These are phyloP conservation scores for Acrocephalus scirpaceus DNA, from an alignment of 2,797 vertebrate genomes.

Conservation along the genomic window DNA sequence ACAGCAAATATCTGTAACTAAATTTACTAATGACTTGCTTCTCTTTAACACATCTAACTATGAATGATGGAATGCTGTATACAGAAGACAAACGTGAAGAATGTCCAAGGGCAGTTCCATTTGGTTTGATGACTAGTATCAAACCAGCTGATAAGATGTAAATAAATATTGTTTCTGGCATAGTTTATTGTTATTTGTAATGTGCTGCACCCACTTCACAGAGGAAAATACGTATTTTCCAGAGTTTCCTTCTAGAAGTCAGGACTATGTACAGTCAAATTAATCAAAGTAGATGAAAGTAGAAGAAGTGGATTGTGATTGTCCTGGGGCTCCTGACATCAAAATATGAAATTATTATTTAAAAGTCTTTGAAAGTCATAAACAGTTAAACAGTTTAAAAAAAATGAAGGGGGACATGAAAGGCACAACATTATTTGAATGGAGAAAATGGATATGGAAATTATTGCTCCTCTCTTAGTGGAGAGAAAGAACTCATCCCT, in stretches of 20 bases:
- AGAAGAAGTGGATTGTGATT: conserved; percentile 14
- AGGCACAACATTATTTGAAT: conserved; percentile 45
- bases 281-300: conserved; percentile 23
- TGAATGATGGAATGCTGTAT: neutral
- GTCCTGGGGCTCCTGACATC: neutral
- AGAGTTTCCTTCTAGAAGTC: neutral
- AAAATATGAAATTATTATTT: conserved; percentile 55
- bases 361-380: conserved; percentile 42
- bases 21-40: neutral
- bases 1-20: neutral
- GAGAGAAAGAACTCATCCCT: conserved; percentile 52
- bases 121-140: neutral
- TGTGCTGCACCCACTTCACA: neutral
- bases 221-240: neutral
- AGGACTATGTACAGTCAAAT: neutral
- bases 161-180: neutral
- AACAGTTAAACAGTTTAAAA: conserved; percentile 18
- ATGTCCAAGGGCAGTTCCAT: neutral
- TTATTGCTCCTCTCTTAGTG: conserved; percentile 60
- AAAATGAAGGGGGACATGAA: conserved; percentile 42
- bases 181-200: neutral
- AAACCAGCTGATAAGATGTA: neutral
- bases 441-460: conserved; percentile 14
- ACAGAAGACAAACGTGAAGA: neutral
- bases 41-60: neutral